Conservation (phyloP, 1,140 invertebrate species). For the Halesus radiatus region DNA sequence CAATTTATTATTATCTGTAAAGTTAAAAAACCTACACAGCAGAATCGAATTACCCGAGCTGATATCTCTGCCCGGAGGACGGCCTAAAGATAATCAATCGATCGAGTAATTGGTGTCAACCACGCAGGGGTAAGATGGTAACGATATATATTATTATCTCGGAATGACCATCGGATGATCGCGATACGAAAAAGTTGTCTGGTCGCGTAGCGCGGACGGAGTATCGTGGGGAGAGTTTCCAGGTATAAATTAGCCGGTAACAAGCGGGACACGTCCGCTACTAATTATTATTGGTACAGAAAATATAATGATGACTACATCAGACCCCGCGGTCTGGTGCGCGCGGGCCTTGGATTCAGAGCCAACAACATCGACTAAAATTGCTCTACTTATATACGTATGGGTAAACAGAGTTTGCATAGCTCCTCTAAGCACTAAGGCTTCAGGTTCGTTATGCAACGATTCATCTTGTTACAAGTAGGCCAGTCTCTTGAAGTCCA, state of each 20-base stretch:
- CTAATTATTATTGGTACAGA: constrained; percentile 55
- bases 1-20: too few species aligned
- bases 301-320: constrained; percentile 41
- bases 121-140: constrained; percentile 17
- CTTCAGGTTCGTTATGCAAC: too few species aligned
- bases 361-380: too few species aligned
- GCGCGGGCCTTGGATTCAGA: background rate
- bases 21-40: too few species aligned
- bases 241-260: constrained; percentile 56
- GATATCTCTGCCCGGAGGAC: too few species aligned
- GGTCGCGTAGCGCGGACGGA: background rate
- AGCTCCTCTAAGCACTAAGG: too few species aligned
- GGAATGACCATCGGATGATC: constrained; percentile 35
- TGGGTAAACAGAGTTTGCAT: too few species aligned
- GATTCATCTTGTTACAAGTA: too few species aligned
- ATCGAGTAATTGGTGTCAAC: constrained; percentile 20
- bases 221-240: constrained; percentile 24
- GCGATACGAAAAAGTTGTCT: constrained; percentile 48
- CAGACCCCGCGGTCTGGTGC: constrained; percentile 11
- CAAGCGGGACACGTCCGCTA: constrained; percentile 44
- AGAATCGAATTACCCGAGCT: too few species aligned
- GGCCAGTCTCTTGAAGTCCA: too few species aligned
- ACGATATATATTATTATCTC: constrained; percentile 45
- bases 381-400: too few species aligned
- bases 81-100: background rate